Base-by-base conservation (phyloP, 2,888 invertebrate species). In the Euplagia quadripunctaria region DNA sequence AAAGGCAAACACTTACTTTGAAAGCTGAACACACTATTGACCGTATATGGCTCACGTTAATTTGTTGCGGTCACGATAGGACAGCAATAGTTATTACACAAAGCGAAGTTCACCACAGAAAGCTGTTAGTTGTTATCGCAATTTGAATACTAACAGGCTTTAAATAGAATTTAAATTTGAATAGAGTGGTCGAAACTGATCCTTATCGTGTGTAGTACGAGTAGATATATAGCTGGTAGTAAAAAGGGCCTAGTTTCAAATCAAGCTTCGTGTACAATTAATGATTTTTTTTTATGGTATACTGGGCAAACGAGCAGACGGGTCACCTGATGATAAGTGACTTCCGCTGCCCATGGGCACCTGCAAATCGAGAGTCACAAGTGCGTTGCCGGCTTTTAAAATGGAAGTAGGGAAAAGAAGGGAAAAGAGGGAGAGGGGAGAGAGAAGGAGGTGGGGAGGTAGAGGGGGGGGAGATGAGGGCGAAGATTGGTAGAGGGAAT, bases 1-100 rank as follows among this genome's bases (percentile, higher is more conserved):
- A 66, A 51, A 66, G 61, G 41, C 51, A 51, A 31, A 66, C 51
- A 41, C 31, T 51, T 11, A 16, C 8, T 66, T 66, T 66, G 66
- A 66, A 41, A 51, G 31, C 31, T 49, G 49, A 65, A 66, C 49
- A 49, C 31, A 31, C 11, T 17, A 66, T 66, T 17, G 31, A 9
- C 51, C 41, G 51, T 66, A 51, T 51, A 41, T 16, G 51, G 51
- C 31, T 66, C 31, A 17, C 51, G 31, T 31, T 51, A 17, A 66
- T 41, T 66, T 49, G 51, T 49, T 49, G 49, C 20, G 46, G 66
- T 16, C 17, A 31, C 31, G 31, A 31, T 31, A 16, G 4, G 16
- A 16, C 49, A 31, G 51, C 66, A 66, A 66, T 66, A 5, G 51
- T 49, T 65, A 58, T 66, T 14, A 51, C 6, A 66, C 49, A 51